Percentiles rank a stretch among this genome's conserved stretches.
These are phyloP conservation scores for Calyptommatus sinebrachiatus DNA, from an alignment of 2,113 vertebrate species.

Conservation along the genomic window DNA sequence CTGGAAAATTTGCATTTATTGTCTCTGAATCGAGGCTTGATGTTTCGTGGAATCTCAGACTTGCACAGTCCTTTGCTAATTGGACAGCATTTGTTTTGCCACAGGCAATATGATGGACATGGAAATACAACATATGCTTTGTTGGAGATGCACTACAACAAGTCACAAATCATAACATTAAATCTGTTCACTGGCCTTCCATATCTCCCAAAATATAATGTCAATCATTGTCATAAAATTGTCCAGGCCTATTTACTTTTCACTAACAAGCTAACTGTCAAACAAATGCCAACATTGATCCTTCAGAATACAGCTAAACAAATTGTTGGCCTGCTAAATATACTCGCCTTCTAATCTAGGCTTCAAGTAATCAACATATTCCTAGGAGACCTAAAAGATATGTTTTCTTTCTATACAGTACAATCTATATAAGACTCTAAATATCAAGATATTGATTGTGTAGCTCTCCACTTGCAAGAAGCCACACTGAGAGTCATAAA, in stretches of 20 bases:
- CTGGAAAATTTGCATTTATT: not conserved
- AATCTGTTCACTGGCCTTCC: not conserved
- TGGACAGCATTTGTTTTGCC: constrained; percentile 7
- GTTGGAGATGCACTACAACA: not conserved
- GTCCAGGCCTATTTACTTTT: not conserved
- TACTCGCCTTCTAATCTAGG: not conserved
- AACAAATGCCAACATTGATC: not conserved
- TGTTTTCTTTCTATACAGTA: no score
- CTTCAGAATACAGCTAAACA: not conserved
- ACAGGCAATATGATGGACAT: not conserved
- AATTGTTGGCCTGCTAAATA: not conserved
- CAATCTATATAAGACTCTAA: no score
- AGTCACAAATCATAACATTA: constrained; percentile 1
- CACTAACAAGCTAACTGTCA: not conserved
- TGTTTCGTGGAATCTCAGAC: not conserved
- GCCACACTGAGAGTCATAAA: no score
- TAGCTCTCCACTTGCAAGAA: no score
- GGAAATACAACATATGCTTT: not conserved
- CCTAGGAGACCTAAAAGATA: no score
- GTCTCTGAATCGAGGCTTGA: not conserved
- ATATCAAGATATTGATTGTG: no score
- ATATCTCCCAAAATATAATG: not conserved
- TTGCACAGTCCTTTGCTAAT: constrained; percentile 4
- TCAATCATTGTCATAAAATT: not conserved
- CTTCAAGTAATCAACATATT: no score